These are phyloP conservation scores for Tenrec ecaudatus DNA, from an alignment of 2,113 vertebrate genomes.

Conservation along the genomic window DNA sequence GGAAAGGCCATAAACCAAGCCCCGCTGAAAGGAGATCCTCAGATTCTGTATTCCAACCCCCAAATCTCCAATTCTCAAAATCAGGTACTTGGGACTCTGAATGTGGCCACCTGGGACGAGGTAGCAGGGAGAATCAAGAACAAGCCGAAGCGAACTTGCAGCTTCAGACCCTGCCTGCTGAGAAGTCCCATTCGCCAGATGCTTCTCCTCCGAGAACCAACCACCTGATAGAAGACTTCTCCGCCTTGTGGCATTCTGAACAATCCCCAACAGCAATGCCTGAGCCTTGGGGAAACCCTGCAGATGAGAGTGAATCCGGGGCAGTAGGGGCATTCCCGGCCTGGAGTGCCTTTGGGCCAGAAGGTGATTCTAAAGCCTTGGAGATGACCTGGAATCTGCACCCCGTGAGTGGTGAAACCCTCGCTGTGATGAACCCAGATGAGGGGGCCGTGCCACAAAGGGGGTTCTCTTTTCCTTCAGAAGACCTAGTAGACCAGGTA, in stretches of 20 bases:
- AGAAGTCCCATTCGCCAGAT: conserved; percentile 41
- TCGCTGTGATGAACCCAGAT: conserved; percentile 59
- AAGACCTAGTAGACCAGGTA: conserved; percentile 63
- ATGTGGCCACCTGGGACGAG: conserved; percentile 60
- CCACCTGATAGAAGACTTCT: conserved; percentile 81
- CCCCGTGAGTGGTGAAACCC: conserved; percentile 65
- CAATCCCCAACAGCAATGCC: conserved; percentile 56
- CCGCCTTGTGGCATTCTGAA: conserved; percentile 81
- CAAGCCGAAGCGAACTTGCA: conserved; percentile 59
- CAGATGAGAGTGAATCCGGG: conserved; percentile 35
- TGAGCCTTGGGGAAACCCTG: conserved; percentile 79
- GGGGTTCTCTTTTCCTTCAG: conserved; percentile 80
- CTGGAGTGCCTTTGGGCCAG: conserved; percentile 81
- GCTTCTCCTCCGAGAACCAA: conserved; percentile 75
- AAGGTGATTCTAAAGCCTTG: conserved; percentile 59
- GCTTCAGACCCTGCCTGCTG: conserved; percentile 56
- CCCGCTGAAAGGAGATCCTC: conserved; percentile 83
- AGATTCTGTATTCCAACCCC: conserved; percentile 85
- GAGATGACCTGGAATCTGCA: conserved; percentile 82
- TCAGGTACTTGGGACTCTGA: conserved; percentile 79
- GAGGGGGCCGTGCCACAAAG: conserved; percentile 81
- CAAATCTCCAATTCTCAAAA: conserved; percentile 78
- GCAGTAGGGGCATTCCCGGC: conserved; percentile 58
- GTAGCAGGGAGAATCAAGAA: background rate
- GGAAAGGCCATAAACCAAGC: conserved; percentile 84